Conservation (phyloP, 1,140 invertebrate genomes). For the Zophobas morio region DNA sequence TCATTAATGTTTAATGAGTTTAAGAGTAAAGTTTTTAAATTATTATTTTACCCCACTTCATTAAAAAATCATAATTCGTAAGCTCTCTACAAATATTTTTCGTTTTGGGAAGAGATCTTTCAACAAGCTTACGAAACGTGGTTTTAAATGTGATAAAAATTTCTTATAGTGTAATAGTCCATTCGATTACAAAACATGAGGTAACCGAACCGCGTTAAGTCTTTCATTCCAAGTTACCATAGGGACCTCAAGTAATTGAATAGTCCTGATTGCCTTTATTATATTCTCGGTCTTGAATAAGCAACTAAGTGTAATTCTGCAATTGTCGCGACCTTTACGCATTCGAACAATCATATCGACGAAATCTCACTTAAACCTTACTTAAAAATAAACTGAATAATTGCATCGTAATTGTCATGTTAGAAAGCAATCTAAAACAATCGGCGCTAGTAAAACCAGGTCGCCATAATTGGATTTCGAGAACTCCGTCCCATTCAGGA, state of each 20-base stretch:
- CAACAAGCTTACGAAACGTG: too few relatives aligned
- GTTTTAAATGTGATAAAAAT: too few relatives aligned
- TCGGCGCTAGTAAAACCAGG: background rate
- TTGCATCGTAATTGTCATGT: background rate
- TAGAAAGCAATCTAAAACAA: background rate
- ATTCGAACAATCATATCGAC: constrained; percentile 7
- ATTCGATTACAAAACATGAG: background rate
- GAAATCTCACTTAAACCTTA: background rate
- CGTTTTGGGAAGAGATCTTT: too few relatives aligned
- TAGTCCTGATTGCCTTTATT: constrained; percentile 32
- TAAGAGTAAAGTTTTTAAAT: too few relatives aligned
- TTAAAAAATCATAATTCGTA: too few relatives aligned
- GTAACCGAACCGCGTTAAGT: constrained; percentile 9
- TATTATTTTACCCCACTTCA: too few relatives aligned
- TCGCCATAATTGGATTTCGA: constrained; percentile 4
- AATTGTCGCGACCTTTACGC: background rate
- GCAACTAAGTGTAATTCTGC: constrained; percentile 22
- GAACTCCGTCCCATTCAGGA: background rate
- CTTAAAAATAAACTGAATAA: background rate
- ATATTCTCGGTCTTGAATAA: constrained; percentile 24
- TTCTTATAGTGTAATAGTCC: too few relatives aligned
- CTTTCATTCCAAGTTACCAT: constrained; percentile 2
- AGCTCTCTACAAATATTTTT: too few relatives aligned
- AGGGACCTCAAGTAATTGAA: constrained; percentile 30
- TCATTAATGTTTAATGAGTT: too few relatives aligned